These are phyloP conservation scores for Drosophila emarginata DNA, from an alignment of 2,888 invertebrate species.

Conservation along the genomic window DNA sequence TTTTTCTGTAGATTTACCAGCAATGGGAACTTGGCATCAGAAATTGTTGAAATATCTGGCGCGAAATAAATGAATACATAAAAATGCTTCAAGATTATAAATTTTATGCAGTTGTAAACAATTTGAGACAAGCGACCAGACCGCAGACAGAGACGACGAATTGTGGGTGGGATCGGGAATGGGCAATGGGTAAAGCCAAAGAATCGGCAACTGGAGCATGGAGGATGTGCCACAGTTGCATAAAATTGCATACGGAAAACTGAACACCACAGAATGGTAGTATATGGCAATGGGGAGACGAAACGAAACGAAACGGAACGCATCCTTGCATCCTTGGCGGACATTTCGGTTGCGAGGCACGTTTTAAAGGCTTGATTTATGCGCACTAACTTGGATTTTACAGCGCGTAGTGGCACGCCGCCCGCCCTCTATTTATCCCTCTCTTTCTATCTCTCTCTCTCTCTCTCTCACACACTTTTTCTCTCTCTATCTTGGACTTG, in stretches of 20 bases:
- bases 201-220: conserved; percentile 12
- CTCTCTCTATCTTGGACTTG: conserved; percentile 12
- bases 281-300: conserved; percentile 53
- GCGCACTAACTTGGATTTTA: conserved; percentile 79
- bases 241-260: conserved; percentile 77
- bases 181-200: not conserved
- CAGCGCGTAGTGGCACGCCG: conserved; percentile 47
- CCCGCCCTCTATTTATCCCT: not conserved
- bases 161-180: conserved; percentile 16
- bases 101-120: conserved; percentile 77
- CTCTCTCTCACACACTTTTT: not conserved
- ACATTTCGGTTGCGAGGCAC: conserved; percentile 78
- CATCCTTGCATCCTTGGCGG: conserved; percentile 68
- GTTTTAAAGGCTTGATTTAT: conserved; percentile 80
- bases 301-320: conserved; percentile 24
- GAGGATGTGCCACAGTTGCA: conserved; percentile 74
- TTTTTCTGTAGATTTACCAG: not conserved
- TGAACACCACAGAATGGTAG: conserved; percentile 57
- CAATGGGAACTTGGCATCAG: conserved; percentile 8
- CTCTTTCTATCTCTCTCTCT: not conserved
- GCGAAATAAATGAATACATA: conserved; percentile 74
- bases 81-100: conserved; percentile 76
- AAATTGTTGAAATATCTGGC: conserved; percentile 54
- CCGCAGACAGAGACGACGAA: conserved; percentile 8
- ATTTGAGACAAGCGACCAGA: conserved; percentile 51